A percentile compares a stretch with the other conserved stretches of the same genome.
Conservation (phyloP, 2,888 invertebrate genomes). For the Zhuqinia jingwanae region DNA sequence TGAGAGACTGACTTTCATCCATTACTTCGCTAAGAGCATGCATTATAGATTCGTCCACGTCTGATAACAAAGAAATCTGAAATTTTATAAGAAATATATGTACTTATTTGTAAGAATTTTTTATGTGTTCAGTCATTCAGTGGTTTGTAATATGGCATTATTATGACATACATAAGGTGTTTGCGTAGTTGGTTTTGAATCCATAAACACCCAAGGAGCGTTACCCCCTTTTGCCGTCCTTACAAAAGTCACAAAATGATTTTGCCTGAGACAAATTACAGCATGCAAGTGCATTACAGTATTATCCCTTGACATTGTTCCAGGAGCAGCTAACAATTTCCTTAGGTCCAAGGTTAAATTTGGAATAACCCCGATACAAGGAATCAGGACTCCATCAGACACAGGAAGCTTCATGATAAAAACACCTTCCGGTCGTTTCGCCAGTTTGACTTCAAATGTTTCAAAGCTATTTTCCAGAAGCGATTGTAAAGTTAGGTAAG, state of each 20-base stretch:
- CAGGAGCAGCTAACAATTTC: not conserved
- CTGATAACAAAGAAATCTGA: too few relatives aligned
- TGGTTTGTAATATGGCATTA: too few relatives aligned
- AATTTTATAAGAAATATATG: too few relatives aligned
- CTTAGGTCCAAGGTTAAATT: constrained; percentile 15
- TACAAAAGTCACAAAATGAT: constrained; percentile 9
- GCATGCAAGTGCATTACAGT: not conserved
- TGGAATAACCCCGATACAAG: constrained; percentile 8
- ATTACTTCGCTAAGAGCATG: not conserved
- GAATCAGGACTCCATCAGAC: not conserved
- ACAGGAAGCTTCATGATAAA: constrained; percentile 7
- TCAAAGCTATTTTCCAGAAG: constrained; percentile 10
- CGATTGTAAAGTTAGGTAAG: not conserved
- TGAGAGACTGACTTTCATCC: too few relatives aligned
- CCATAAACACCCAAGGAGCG: constrained; percentile 10
- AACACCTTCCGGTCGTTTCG: not conserved
- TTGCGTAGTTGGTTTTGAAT: not conserved
- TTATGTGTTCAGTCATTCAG: too few relatives aligned
- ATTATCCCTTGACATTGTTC: not conserved
- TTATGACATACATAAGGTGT: not conserved
- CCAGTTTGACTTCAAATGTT: not conserved
- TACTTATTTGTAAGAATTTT: too few relatives aligned
- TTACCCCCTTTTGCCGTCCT: not conserved
- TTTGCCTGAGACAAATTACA: not conserved
- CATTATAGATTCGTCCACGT: not conserved